These are phyloP conservation scores for Trichechus manatus DNA, from an alignment of 2,113 vertebrate genomes.

Conservation along the genomic window DNA sequence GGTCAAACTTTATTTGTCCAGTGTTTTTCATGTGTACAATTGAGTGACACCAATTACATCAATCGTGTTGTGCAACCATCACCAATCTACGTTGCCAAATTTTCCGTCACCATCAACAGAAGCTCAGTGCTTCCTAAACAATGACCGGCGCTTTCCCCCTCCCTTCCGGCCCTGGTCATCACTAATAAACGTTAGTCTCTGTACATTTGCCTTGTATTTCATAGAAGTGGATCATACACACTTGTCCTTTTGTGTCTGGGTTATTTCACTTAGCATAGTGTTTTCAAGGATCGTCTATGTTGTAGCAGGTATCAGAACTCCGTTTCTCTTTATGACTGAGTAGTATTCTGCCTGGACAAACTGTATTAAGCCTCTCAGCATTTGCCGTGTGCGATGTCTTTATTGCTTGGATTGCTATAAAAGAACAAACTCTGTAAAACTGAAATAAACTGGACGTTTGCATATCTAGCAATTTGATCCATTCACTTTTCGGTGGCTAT, in stretches of 20 bases:
- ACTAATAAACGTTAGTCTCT: not conserved
- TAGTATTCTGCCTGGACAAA: not conserved
- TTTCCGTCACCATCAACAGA: not conserved
- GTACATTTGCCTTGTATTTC: not conserved
- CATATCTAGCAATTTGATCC: not conserved
- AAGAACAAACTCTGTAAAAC: not conserved
- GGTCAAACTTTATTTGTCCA: not conserved
- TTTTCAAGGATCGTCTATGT: not conserved
- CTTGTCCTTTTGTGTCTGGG: not conserved
- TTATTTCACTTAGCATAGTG: not conserved
- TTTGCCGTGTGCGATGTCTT: too few species aligned
- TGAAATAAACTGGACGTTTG: accelerated
- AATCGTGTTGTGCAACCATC: not conserved
- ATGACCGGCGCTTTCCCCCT: not conserved
- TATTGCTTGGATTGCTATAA: not conserved
- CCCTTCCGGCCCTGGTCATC: not conserved
- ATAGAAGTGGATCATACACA: not conserved
- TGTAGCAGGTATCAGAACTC: not conserved
- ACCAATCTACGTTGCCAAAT: not conserved
- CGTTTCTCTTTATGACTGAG: not conserved
- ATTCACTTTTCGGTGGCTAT: not conserved
- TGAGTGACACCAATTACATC: not conserved
- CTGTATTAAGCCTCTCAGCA: accelerated
- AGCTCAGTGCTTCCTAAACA: not conserved
- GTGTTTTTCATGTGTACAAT: not conserved